phyloP scores from a whole-genome alignment of 2,797 vertebrate genomes.

The Gastrophryne carolinensis region DNA sequence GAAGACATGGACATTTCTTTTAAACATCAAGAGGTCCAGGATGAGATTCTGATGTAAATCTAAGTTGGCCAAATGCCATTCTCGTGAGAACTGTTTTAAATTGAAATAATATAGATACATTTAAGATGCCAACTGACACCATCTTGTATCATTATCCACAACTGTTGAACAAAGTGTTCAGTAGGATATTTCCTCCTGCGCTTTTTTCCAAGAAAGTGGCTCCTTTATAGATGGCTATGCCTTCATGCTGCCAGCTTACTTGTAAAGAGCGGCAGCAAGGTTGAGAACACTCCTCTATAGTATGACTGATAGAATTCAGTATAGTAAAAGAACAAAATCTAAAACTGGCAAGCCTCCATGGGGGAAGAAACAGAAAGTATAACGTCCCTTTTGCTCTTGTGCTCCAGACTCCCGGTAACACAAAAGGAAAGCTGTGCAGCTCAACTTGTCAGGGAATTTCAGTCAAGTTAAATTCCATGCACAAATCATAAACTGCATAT shows the following conservation, averaged over 20 bases:
- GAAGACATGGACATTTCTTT: too few relatives aligned
- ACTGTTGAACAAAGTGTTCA: too few relatives aligned
- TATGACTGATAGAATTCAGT: constrained; percentile 1
- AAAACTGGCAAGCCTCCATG: constrained; percentile 13
- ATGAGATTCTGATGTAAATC: too few relatives aligned
- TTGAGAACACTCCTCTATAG: background rate
- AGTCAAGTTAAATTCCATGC: constrained; percentile 4
- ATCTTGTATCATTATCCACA: too few relatives aligned
- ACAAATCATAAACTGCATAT: constrained; percentile 15
- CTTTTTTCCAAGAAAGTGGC: too few relatives aligned
- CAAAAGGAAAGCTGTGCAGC: constrained; percentile 6
- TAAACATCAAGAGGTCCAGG: too few relatives aligned
- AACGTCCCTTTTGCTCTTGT: background rate
- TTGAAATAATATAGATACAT: too few relatives aligned
- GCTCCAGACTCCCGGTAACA: background rate
- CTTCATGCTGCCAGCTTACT: background rate
- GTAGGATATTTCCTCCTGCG: too few relatives aligned
- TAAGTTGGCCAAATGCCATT: too few relatives aligned
- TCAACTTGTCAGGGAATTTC: background rate
- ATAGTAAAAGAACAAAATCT: background rate
- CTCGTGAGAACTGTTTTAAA: too few relatives aligned
- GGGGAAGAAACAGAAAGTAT: background rate
- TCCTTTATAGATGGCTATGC: background rate
- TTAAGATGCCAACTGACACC: too few relatives aligned
- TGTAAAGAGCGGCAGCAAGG: background rate